phyloP scores from a whole-genome alignment of 1,140 invertebrate species.

The Dinoponera quadriceps region DNA sequence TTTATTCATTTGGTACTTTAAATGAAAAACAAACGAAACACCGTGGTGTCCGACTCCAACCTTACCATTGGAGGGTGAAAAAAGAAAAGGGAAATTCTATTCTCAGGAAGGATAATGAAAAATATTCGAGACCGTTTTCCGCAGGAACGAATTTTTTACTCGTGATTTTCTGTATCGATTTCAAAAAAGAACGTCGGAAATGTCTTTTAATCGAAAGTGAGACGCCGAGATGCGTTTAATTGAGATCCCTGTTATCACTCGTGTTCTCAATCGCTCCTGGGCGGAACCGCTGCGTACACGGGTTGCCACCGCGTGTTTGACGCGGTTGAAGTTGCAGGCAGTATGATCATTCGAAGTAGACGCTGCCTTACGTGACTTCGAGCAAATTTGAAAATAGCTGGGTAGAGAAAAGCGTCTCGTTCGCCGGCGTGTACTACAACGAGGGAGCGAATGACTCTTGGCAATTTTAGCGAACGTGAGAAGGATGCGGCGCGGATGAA shows the following conservation, averaged over 20 bases:
- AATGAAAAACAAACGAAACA: too few relatives aligned
- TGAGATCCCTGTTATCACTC: neutral
- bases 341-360: slow-evolving; percentile 47
- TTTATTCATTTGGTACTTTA: too few relatives aligned
- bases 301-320: slow-evolving; percentile 18
- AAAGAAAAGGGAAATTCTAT: too few relatives aligned
- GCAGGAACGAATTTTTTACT: too few relatives aligned
- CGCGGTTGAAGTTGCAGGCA: slow-evolving; percentile 47
- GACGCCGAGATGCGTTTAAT: neutral
- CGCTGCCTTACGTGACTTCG: slow-evolving; percentile 39
- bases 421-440: neutral
- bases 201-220: slow-evolving; percentile 2
- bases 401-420: slow-evolving; percentile 55
- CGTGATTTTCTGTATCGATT: neutral
- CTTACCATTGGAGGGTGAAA: too few relatives aligned
- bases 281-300: neutral
- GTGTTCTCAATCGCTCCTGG: neutral
- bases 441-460: slow-evolving; percentile 41
- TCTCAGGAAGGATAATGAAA: too few relatives aligned
- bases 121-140: too few relatives aligned
- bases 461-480: slow-evolving; percentile 55
- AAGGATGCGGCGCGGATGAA: slow-evolving; percentile 29
- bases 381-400: slow-evolving; percentile 68
- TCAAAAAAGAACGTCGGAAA: neutral
- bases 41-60: too few relatives aligned